Conservation (phyloP, 2,797 vertebrate genomes). For the Sebastes paucispinis region DNA sequence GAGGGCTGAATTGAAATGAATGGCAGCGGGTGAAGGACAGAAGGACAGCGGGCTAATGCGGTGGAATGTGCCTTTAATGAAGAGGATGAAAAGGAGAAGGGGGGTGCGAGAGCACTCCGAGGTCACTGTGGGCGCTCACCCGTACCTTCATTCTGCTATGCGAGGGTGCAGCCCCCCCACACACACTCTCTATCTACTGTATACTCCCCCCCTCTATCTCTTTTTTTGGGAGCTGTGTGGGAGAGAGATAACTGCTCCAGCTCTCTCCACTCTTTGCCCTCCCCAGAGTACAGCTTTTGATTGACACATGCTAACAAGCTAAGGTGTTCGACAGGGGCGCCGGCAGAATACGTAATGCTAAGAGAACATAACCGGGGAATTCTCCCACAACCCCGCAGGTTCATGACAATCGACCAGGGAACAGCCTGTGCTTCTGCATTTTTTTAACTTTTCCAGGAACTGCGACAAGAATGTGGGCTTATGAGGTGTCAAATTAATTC, state of each 20-base stretch:
- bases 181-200: background rate
- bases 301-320: conserved; percentile 82
- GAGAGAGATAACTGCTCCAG: conserved; percentile 59
- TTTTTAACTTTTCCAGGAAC: background rate
- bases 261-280: conserved; percentile 61
- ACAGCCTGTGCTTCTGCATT: conserved; percentile 1
- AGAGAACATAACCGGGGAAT: conserved; percentile 66
- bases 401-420: conserved; percentile 44
- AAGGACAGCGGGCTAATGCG: conserved; percentile 49
- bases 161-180: background rate
- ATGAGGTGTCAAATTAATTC: conserved; percentile 55
- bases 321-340: conserved; percentile 65
- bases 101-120: background rate
- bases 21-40: conserved; percentile 71
- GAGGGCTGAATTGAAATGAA: conserved; percentile 70
- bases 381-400: conserved; percentile 38
- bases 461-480: conserved; percentile 30
- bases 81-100: conserved; percentile 46
- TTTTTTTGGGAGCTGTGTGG: conserved; percentile 44
- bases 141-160: background rate
- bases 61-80: conserved; percentile 76
- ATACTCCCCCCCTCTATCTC: background rate
- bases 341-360: conserved; percentile 62
- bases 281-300: conserved; percentile 66
- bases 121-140: conserved; percentile 48